Conservation (phyloP, 2,113 vertebrate genomes). For the Polypterus senegalus region DNA sequence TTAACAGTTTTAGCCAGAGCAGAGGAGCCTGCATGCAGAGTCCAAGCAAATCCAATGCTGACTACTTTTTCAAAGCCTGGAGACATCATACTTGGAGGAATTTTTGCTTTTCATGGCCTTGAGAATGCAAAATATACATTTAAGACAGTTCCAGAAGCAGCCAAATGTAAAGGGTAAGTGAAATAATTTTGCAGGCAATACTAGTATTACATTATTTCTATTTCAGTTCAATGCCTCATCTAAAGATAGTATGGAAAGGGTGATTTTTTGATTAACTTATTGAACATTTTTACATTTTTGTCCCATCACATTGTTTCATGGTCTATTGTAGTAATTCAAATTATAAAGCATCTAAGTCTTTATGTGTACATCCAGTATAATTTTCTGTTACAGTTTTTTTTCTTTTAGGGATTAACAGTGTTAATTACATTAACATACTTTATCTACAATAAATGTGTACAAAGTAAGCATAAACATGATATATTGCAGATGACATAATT, state of each 20-base stretch:
- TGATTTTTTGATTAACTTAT: too few species aligned
- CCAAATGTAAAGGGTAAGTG: constrained; percentile 10
- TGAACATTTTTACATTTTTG: too few species aligned
- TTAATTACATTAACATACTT: too few species aligned
- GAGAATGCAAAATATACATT: constrained; percentile 5
- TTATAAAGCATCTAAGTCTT: too few species aligned
- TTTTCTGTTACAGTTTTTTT: background rate
- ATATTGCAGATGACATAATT: background rate
- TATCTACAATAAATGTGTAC: background rate
- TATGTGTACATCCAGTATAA: background rate
- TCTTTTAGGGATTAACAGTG: background rate
- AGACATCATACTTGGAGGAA: constrained; percentile 20
- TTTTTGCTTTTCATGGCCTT: constrained; percentile 18
- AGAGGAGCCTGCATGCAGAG: constrained; percentile 12
- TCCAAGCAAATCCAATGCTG: constrained; percentile 9
- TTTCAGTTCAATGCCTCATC: background rate
- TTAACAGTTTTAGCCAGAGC: constrained; percentile 4
- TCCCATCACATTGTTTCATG: background rate
- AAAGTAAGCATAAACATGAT: too few species aligned
- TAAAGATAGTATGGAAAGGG: too few species aligned
- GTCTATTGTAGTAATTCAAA: background rate
- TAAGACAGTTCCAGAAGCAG: constrained; percentile 8
- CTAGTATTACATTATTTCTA: background rate
- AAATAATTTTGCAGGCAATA: background rate
- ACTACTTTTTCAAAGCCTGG: constrained; percentile 20